Conservation (phyloP, 2,113 vertebrate genomes). For the Xenus cinereus region DNA sequence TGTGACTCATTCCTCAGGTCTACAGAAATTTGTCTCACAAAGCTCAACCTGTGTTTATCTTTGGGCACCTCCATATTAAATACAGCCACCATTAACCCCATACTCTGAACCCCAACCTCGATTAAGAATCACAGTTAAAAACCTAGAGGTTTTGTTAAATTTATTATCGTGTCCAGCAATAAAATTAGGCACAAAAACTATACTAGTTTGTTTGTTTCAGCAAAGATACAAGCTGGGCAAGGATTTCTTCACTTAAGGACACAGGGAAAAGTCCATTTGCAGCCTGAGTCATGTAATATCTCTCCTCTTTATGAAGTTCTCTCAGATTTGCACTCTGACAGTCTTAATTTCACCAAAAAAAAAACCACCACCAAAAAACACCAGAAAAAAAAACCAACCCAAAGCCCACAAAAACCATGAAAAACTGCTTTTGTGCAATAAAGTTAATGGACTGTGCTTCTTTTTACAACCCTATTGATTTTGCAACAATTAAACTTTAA, state of each 20-base stretch:
- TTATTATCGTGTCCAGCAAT: neutral
- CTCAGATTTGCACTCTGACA: neutral
- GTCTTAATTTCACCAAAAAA: neutral
- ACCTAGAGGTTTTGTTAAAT: neutral
- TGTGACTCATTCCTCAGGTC: neutral
- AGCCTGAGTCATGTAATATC: neutral
- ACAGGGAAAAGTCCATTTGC: neutral
- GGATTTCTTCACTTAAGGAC: neutral
- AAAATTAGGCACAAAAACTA: neutral
- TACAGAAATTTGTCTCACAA: neutral
- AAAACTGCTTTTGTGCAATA: neutral
- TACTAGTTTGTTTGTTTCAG: neutral
- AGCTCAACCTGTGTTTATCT: neutral
- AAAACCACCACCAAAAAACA: neutral
- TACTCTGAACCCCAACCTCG: rapidly evolving
- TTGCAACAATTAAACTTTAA: neutral
- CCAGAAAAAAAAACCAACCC: neutral
- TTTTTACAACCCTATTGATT: neutral
- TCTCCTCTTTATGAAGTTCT: neutral
- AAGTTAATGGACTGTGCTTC: neutral
- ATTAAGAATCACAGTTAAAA: neutral
- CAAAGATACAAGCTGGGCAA: neutral
- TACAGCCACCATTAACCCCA: neutral
- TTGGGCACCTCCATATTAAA: neutral
- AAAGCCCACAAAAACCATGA: rapidly evolving